A percentile compares a stretch with the other conserved stretches of the same genome.
Conservation (phyloP, 2,888 invertebrate species). For the Ennomos quercinarius region DNA sequence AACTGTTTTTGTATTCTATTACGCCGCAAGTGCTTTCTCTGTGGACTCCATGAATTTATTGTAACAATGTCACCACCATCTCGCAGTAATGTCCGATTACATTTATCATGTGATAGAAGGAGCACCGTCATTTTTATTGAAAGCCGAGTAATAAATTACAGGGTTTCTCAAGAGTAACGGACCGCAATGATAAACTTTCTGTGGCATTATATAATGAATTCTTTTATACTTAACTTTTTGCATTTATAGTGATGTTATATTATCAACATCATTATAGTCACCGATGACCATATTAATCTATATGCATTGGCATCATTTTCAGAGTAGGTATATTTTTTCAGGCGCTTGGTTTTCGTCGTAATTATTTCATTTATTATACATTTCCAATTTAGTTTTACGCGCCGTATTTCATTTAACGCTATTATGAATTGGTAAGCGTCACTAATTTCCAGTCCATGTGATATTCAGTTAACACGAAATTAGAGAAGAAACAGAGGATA, state of each 20-base stretch:
- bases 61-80: constrained; percentile 30
- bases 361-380: too few species aligned
- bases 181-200: constrained; percentile 20
- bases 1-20: constrained; percentile 56
- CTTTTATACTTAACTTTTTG: constrained; percentile 19
- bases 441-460: too few species aligned
- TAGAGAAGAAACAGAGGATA: constrained; percentile 22
- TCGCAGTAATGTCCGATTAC: constrained; percentile 6
- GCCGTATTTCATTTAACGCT: too few species aligned
- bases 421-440: too few species aligned
- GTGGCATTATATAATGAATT: constrained; percentile 24
- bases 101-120: constrained; percentile 21
- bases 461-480: too few species aligned
- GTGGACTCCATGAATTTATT: constrained; percentile 43
- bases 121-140: constrained; percentile 35
- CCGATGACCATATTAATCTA: constrained; percentile 47
- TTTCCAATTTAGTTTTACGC: too few species aligned
- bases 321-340: too few species aligned
- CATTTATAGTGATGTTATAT: constrained; percentile 45
- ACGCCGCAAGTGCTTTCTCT: constrained; percentile 40
- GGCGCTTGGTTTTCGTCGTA: too few species aligned
- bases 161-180: constrained; percentile 22
- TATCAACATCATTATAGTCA: constrained; percentile 34
- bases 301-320: too few species aligned
- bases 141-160: constrained; percentile 41